Percentiles rank a stretch among this genome's conserved stretches.
Evolutionary conservation across 2,888 invertebrate species (phyloP).

Genomic region (Amiota minor): DNA sequence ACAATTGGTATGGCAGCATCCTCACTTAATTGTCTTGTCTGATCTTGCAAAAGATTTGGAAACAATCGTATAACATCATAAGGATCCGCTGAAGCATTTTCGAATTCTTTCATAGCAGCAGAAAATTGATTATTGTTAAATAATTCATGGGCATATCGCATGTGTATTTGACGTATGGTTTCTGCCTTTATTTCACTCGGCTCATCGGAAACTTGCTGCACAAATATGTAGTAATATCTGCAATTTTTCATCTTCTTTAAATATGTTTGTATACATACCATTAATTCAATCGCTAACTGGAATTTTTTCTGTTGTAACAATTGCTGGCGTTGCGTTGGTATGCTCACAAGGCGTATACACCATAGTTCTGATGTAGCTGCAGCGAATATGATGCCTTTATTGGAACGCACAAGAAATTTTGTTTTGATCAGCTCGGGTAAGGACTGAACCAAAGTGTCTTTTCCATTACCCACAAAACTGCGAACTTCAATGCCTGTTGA

Average conservation of each 20-base stretch:
- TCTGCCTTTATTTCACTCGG: slow-evolving; percentile 85
- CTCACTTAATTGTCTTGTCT: slow-evolving; percentile 54
- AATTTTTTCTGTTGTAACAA: slow-evolving; percentile 93
- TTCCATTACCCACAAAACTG: slow-evolving; percentile 84
- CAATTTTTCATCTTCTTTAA: neutral
- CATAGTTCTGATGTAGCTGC: slow-evolving; percentile 92
- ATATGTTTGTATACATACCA: slow-evolving; percentile 76
- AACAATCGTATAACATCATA: slow-evolving; percentile 95
- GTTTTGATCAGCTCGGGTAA: slow-evolving; percentile 84
- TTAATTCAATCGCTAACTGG: slow-evolving; percentile 91
- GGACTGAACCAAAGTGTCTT: slow-evolving; percentile 80
- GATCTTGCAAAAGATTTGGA: slow-evolving; percentile 82
- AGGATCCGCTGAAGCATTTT: slow-evolving; percentile 92
- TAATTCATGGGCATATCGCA: slow-evolving; percentile 90
- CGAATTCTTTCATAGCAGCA: slow-evolving; percentile 93
- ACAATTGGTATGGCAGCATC: slow-evolving; percentile 50
- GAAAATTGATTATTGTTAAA: slow-evolving; percentile 91
- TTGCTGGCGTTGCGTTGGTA: slow-evolving; percentile 87
- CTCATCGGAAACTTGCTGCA: slow-evolving; percentile 87
- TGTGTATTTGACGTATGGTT: slow-evolving; percentile 90
- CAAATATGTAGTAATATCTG: neutral
- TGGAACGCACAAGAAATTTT: slow-evolving; percentile 82
- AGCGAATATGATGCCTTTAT: slow-evolving; percentile 87
- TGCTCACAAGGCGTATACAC: slow-evolving; percentile 87
- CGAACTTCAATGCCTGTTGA: slow-evolving; percentile 89